Conservation (phyloP, 2,888 invertebrate species). For the Papilio elwesi region DNA sequence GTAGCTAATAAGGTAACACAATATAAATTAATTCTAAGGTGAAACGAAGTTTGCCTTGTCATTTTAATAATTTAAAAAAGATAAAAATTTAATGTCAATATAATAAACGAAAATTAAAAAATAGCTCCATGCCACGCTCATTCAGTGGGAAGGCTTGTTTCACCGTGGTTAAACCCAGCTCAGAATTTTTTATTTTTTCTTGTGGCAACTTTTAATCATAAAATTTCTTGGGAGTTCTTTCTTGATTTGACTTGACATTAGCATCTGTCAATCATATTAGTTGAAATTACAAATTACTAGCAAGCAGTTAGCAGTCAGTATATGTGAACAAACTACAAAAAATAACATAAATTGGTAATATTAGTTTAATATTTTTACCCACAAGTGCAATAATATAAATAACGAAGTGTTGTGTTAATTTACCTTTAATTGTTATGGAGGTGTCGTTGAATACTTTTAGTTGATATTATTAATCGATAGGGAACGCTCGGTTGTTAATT, state of each 20-base stretch:
- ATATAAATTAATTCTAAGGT: too few species aligned
- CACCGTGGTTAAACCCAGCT: too few species aligned
- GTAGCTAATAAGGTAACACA: too few species aligned
- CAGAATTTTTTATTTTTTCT: too few species aligned
- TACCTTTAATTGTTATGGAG: neutral
- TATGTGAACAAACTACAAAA: neutral
- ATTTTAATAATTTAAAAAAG: too few species aligned
- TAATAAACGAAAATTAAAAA: too few species aligned
- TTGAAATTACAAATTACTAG: neutral
- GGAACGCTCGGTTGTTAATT: constrained; percentile 29
- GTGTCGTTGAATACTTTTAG: neutral
- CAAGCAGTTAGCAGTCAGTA: neutral
- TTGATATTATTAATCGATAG: constrained; percentile 28
- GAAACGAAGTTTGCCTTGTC: too few species aligned
- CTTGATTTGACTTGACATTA: constrained; percentile 1
- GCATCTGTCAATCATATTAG: constrained; percentile 10
- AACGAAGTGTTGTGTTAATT: constrained; percentile 11
- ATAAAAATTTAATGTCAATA: too few species aligned
- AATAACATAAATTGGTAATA: constrained; percentile 7
- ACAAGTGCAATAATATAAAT: neutral
- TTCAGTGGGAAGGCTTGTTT: too few species aligned
- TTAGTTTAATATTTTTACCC: neutral
- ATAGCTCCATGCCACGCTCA: too few species aligned
- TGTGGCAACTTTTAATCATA: neutral
- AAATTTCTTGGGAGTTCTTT: neutral